Evolutionary conservation across 1,140 invertebrate species (phyloP), one percentile per base, ranked within the genome.

Genomic region (Diabrotica undecimpunctata): DNA sequence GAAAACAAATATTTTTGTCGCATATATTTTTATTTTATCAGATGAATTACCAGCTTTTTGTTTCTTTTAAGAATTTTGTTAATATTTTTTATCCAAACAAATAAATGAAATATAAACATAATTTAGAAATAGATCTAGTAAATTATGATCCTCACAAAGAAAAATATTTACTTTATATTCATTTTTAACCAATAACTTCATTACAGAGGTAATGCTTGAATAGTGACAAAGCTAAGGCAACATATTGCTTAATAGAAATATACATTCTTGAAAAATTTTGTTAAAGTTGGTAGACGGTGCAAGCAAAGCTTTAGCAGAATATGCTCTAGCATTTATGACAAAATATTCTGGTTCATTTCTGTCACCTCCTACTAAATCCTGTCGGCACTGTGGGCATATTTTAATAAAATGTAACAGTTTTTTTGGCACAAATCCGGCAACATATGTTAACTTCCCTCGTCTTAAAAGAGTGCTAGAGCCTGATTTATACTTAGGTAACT

Each of bases 11-110:
- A 2, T 25, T 25, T 51, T 51, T n/a, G 13, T 9, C 50, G 50
- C 11, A 51, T 51, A 11, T 51, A 51, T 7, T n/a, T 51, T n/a
- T 51, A 13, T 13, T 51, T 51, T 51, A 13, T 25, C 25, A 25
- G 25, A 25, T 4, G 25, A 25, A 25, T 25, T 25, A 54, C 13
- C 25, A 14, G 13, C 9, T 12, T 12, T 9, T 54, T 25, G 5
- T n/a, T 54, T 54, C 53, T n/a, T 13, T 54, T 54, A n/a, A 25
- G 12, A 56, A 56, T 56, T 37, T 56, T 56, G n/a, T 56, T 56
- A 37, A 56, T 36, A 37, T 36, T 56, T 56, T 56, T 56, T n/a
- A 11, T 10, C 55, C 55, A 56, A 7, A 25, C 14, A 56, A 36
- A 56, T 56, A 56, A 56, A 56, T 36, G 14, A 56, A 14, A 56